Evolutionary conservation across 2,888 invertebrate species (phyloP).

Genomic region (Campaea margaritaria): DNA sequence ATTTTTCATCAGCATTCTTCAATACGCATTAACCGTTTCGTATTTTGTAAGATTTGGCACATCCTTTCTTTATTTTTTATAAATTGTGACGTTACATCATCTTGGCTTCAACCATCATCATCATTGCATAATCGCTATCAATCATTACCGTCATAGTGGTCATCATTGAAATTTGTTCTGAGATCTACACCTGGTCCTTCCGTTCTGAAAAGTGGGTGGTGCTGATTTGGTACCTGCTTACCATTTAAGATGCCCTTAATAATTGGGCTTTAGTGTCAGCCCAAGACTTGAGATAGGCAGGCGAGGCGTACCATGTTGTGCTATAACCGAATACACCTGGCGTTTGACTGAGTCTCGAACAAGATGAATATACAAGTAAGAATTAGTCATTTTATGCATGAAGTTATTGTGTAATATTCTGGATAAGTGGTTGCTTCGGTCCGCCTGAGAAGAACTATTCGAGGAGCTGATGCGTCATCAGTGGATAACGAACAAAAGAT

Average conservation of each 20-base stretch:
- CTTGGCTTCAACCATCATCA: constrained; percentile 11
- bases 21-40: constrained; percentile 9
- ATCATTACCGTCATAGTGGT: constrained; percentile 6
- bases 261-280: no score
- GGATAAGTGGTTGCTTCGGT: neutral
- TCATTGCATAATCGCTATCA: constrained; percentile 10
- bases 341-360: neutral
- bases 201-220: no score
- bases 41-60: constrained; percentile 6
- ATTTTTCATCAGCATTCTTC: constrained; percentile 11
- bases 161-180: no score
- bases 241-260: no score
- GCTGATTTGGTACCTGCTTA: no score
- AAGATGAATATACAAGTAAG: neutral
- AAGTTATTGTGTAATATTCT: neutral
- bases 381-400: neutral
- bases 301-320: no score
- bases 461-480: constrained; percentile 2
- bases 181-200: no score
- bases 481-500: constrained; percentile 6
- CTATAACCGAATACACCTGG: neutral
- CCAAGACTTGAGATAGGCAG: neutral
- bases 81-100: constrained; percentile 11
- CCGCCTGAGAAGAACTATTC: constrained; percentile 3
- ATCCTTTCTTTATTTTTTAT: constrained; percentile 1